Base-by-base conservation (phyloP, 1,140 invertebrate genomes). In the Leguminivora glycinivorella region DNA sequence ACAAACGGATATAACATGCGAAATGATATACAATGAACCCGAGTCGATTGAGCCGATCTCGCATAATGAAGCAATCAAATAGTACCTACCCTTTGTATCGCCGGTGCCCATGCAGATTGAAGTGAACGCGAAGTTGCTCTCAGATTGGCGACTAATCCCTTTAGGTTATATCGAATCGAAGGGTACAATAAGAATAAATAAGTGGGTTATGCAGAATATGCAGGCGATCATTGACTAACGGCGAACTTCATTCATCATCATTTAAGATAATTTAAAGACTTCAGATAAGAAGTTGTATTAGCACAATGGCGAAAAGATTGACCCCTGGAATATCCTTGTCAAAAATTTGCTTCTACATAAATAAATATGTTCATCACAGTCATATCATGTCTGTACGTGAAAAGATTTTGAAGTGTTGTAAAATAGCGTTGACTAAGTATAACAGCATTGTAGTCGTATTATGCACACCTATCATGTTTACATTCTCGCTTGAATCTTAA, bases 21-120 rank as follows among this genome's bases (percentile, higher is more conserved):
- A 88, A 91, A 91, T 90, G 88, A 90, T 90, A 91, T 87, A 89
- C 85, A 90, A 85, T 84, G 85, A 89, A 83, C 80, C 70, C 73
- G 82, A 73, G 78, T 82, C 81, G 77, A 83, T 80, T 82, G 82
- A 73, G 78, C 82, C 80, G 77, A 83, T 80, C 82, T 73, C 79
- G 87, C 81, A 90, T 91, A 90, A 91, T 91, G 83, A 91, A 89
- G 82, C 89, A 89, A 90, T 89, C 85, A 87, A 68, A 91, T 56
- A 56, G 47, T 67, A 67, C 52, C 26, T 22, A 56, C 26, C 29
- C 84, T 84, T 87, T 84, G 82, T 84, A 82, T 69, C 72, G 70
- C 72, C 72, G 77, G 76, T 83, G 77, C 75, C 69, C 76, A 71
- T 71, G 60, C 72, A 31, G 58, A 72, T 74, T 70, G 74, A 72